Base-by-base conservation (phyloP, 2,797 vertebrate genomes). In the Lacerta bilineata region DNA sequence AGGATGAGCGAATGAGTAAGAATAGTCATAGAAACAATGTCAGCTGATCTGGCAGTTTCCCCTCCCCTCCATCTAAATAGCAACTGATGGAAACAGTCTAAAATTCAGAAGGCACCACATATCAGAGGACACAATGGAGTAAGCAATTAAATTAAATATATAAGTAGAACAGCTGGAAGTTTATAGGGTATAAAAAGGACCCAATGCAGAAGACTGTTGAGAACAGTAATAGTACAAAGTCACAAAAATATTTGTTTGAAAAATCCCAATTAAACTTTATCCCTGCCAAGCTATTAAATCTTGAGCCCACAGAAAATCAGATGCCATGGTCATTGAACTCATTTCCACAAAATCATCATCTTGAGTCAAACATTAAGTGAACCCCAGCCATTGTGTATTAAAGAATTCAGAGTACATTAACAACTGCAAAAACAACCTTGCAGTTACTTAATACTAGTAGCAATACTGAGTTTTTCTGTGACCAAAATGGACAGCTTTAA, bases 311-410 rank as follows among this genome's bases (percentile, higher is more conserved):
- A 27, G 64, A 86, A 71, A 55, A 50, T 15, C 79, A 43, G 25
- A 86, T 43, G 25, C 27, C 39, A 77, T 77, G 64, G 59, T 17
- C 75, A 59, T n/a, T n/a, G 6, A 61, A 61, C 78, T 18, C 6
- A 6, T 80, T 61, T 61, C 55, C 43, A 77, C 23, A 69, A 85
- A 85, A 77, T 36, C 8, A 81, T 64, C 33, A 18, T 64, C 41
- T 69, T 39, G n/a, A 86, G 20, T 15, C 66, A 68, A 36, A 69
- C 50, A 50, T n/a, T 78, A 68, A 86, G 61, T 46, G 76, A 78
- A 50, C n/a, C 11, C 27, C n/a, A 78, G 13, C 10, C 2, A 9
- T 68, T 68, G 13, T 68, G 13, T 46, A 46, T 55, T 55, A 55
- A 55, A 55, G 13, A 55, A 55, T 55, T 55, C 50, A 83, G 3